phyloP scores from a whole-genome alignment of 2,888 invertebrate species.

The Nebria salina region DNA sequence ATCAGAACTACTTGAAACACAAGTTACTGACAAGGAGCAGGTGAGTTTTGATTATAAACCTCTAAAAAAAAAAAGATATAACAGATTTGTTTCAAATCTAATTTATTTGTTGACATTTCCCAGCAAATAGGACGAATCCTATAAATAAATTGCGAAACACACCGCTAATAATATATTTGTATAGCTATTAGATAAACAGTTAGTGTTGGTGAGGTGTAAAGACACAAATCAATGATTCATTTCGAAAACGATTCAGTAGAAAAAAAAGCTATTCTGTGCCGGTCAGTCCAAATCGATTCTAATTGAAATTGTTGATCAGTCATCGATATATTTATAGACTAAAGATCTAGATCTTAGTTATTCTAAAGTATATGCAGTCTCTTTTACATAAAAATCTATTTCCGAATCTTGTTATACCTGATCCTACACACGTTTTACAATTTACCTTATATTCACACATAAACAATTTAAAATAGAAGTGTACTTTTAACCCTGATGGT shows the following conservation, averaged over 20 bases:
- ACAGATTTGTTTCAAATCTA: background rate
- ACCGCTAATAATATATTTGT: constrained; percentile 5
- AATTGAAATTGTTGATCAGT: constrained; percentile 18
- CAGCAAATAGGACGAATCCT: background rate
- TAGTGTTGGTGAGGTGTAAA: background rate
- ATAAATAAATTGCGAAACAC: background rate
- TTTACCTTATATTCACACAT: background rate
- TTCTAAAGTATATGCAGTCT: background rate
- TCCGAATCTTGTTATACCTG: constrained; percentile 1
- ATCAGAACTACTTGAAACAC: constrained; percentile 79
- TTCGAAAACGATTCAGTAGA: background rate
- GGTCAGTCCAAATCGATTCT: background rate
- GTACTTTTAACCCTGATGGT: background rate
- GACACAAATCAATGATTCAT: background rate
- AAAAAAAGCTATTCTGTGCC: background rate
- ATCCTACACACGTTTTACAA: background rate
- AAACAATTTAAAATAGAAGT: background rate
- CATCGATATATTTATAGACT: constrained; percentile 24
- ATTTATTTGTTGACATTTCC: background rate
- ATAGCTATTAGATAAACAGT: constrained; percentile 4
- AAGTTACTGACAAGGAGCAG: constrained; percentile 68
- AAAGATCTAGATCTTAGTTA: background rate
- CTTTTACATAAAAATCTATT: constrained; percentile 3
- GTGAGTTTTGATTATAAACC: constrained; percentile 54
- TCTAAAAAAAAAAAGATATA: background rate